These are phyloP conservation scores for Drosophila infuscata DNA, from an alignment of 2,888 invertebrate genomes.

Conservation along the genomic window DNA sequence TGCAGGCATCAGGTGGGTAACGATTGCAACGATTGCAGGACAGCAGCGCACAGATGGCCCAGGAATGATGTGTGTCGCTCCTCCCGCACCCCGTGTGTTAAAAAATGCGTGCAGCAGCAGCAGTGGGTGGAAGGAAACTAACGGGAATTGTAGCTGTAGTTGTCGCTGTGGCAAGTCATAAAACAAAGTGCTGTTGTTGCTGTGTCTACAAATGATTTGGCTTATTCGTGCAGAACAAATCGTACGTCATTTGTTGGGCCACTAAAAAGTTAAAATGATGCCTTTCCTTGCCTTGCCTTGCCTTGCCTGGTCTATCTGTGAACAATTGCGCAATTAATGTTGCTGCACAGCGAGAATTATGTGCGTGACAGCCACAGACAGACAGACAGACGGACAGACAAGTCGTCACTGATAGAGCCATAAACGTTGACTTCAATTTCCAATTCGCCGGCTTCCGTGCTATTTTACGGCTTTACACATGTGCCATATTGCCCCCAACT, in stretches of 20 bases:
- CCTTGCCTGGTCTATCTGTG: constrained; percentile 22
- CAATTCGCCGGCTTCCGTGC: constrained; percentile 56
- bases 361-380: constrained; percentile 71
- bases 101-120: constrained; percentile 54
- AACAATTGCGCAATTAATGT: constrained; percentile 79
- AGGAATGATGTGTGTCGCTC: constrained; percentile 1
- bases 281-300: not conserved
- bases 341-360: constrained; percentile 63
- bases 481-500: constrained; percentile 41
- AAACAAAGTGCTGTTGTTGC: constrained; percentile 71
- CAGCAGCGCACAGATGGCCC: constrained; percentile 32
- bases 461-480: constrained; percentile 77
- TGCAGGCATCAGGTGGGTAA: constrained; percentile 57
- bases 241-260: constrained; percentile 77
- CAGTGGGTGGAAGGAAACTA: not conserved
- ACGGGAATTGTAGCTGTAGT: constrained; percentile 29
- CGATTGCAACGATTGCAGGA: constrained; percentile 40
- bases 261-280: constrained; percentile 69
- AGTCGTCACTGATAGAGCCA: constrained; percentile 67
- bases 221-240: constrained; percentile 81
- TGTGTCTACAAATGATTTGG: constrained; percentile 77
- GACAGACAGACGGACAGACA: constrained; percentile 22
- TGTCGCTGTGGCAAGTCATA: constrained; percentile 66
- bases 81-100: constrained; percentile 18
- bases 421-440: constrained; percentile 69